phyloP scores from a whole-genome alignment of 2,888 invertebrate genomes.

The Crocallis elinguaria region DNA sequence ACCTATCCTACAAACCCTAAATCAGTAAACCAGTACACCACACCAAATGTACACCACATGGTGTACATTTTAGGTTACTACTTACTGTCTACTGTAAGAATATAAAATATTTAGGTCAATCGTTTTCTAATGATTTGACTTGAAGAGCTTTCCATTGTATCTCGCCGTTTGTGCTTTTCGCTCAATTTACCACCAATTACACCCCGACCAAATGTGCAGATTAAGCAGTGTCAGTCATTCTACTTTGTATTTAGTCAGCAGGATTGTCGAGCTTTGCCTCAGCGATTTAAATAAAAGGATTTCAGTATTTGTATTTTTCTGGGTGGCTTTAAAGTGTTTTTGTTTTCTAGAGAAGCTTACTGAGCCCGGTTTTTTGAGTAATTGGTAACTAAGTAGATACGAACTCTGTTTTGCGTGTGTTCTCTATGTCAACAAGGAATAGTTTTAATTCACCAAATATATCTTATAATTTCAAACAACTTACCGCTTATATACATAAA shows the following conservation, averaged over 20 bases:
- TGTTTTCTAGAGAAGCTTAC: too few species aligned
- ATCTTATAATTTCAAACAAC: too few species aligned
- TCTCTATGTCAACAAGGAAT: too few species aligned
- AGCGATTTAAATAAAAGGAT: constrained; percentile 3
- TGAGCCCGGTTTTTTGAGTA: too few species aligned
- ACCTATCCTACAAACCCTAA: too few species aligned
- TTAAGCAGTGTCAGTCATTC: constrained; percentile 16
- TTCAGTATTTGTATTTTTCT: too few species aligned
- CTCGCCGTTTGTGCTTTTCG: constrained; percentile 7
- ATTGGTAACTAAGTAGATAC: too few species aligned
- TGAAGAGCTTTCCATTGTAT: background rate
- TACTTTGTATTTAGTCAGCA: constrained; percentile 3
- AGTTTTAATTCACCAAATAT: too few species aligned
- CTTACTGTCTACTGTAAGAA: background rate
- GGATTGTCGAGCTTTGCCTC: background rate
- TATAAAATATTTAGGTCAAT: background rate
- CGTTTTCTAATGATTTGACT: background rate
- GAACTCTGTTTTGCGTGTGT: too few species aligned
- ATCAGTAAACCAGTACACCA: too few species aligned
- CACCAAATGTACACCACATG: background rate
- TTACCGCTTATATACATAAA: too few species aligned
- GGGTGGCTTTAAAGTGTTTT: too few species aligned
- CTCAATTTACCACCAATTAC: constrained; percentile 21
- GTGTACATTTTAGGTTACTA: background rate
- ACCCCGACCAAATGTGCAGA: constrained; percentile 7